phyloP scores from a whole-genome alignment of 2,113 vertebrate genomes.

The Poeciliopsis occidentalis region DNA sequence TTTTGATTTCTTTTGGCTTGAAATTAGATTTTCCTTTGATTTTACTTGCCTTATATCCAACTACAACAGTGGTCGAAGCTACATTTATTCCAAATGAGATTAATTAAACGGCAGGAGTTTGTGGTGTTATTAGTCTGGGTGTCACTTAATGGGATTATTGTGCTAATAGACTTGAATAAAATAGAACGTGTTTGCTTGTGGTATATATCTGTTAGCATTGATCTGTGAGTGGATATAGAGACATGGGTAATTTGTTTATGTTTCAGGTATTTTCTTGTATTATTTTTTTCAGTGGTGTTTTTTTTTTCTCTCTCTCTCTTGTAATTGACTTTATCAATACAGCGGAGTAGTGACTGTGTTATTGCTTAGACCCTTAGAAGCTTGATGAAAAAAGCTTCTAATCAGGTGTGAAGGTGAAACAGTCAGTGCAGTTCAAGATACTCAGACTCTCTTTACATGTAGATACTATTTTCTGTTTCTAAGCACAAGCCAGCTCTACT shows the following conservation, averaged over 20 bases:
- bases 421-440: conserved; percentile 14
- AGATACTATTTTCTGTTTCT: neutral
- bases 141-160: conserved; percentile 36
- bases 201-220: conserved; percentile 9
- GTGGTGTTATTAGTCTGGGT: conserved; percentile 45
- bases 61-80: conserved; percentile 3
- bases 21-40: conserved; percentile 7
- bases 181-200: conserved; percentile 10
- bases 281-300: neutral
- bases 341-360: conserved; percentile 21
- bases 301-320: conserved; percentile 15
- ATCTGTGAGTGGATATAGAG: conserved; percentile 30
- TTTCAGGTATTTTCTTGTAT: neutral
- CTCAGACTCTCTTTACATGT: neutral
- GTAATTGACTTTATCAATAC: conserved; percentile 35
- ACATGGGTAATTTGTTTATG: conserved; percentile 32
- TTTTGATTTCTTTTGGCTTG: neutral
- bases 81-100: conserved; percentile 27
- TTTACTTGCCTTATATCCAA: neutral
- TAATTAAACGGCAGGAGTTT: conserved; percentile 38
- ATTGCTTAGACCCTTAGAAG: conserved; percentile 2
- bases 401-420: conserved; percentile 54
- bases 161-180: conserved; percentile 34
- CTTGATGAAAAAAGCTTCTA: conserved; percentile 10
- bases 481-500: neutral